These are phyloP conservation scores for Solea senegalensis DNA, from an alignment of 2,113 vertebrate genomes.

Conservation along the genomic window DNA sequence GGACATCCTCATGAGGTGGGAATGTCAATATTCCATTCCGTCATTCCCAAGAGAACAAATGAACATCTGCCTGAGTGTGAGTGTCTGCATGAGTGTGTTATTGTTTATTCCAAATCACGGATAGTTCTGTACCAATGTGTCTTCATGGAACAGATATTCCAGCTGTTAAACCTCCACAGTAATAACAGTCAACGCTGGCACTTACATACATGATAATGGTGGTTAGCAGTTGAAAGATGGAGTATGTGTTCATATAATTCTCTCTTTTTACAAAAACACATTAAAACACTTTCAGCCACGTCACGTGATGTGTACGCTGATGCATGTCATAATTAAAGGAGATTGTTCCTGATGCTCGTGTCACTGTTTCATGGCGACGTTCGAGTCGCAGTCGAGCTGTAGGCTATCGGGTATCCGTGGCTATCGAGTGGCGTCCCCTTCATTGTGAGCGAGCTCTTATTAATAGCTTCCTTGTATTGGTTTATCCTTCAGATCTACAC, in stretches of 20 bases:
- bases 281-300: too few species aligned
- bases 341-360: too few species aligned
- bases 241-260: too few species aligned
- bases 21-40: conserved; percentile 39
- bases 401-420: background rate
- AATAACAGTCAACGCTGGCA: conserved; percentile 25
- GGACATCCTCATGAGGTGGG: conserved; percentile 17
- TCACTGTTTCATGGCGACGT: too few species aligned
- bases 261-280: too few species aligned
- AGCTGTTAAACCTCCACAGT: conserved; percentile 17
- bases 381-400: too few species aligned
- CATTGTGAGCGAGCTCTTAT: background rate
- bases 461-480: too few species aligned
- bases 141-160: conserved; percentile 6
- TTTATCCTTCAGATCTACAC: background rate
- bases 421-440: background rate
- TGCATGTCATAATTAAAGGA: too few species aligned
- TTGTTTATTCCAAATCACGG: conserved; percentile 26
- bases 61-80: conserved; percentile 45
- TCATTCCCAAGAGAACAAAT: conserved; percentile 25
- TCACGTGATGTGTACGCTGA: too few species aligned
- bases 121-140: conserved; percentile 1
- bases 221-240: too few species aligned
- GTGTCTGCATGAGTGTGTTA: background rate
- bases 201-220: conserved; percentile 36